Conservation (phyloP, 2,113 vertebrate species). For the Donacobius atricapilla region DNA sequence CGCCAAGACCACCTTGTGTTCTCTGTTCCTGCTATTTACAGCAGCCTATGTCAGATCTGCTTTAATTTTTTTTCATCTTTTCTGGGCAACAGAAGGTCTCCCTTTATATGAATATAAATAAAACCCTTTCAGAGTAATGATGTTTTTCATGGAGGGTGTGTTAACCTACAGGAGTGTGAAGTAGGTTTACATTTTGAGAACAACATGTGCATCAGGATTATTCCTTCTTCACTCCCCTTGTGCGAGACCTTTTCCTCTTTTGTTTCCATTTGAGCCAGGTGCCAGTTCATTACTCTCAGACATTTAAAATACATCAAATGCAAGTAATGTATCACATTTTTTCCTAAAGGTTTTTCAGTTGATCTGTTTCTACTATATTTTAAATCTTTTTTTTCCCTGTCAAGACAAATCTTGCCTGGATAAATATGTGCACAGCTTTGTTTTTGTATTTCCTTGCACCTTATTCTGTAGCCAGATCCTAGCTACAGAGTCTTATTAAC, state of each 20-base stretch:
- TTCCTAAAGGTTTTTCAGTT: background rate
- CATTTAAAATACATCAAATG: slow-evolving; percentile 20
- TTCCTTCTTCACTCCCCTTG: background rate
- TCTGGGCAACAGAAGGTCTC: background rate
- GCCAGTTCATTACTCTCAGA: slow-evolving; percentile 30
- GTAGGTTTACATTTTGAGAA: background rate
- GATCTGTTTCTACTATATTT: slow-evolving; percentile 12
- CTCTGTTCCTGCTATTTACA: background rate
- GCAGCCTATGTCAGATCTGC: background rate
- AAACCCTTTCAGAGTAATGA: background rate
- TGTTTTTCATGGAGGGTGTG: background rate
- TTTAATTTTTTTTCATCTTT: slow-evolving; percentile 5
- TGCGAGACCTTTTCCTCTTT: slow-evolving; percentile 7
- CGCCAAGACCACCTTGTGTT: background rate
- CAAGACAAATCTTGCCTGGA: background rate
- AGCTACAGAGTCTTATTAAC: background rate
- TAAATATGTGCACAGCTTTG: background rate
- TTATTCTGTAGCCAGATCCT: background rate
- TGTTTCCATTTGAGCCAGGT: background rate
- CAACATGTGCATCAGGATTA: background rate
- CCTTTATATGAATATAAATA: background rate
- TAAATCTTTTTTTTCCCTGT: background rate
- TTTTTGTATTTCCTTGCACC: background rate
- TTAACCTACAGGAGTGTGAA: slow-evolving; percentile 5
- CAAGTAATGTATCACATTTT: background rate